Evolutionary conservation across 2,888 invertebrate species (phyloP).

Genomic region (Drosophila siamana): DNA sequence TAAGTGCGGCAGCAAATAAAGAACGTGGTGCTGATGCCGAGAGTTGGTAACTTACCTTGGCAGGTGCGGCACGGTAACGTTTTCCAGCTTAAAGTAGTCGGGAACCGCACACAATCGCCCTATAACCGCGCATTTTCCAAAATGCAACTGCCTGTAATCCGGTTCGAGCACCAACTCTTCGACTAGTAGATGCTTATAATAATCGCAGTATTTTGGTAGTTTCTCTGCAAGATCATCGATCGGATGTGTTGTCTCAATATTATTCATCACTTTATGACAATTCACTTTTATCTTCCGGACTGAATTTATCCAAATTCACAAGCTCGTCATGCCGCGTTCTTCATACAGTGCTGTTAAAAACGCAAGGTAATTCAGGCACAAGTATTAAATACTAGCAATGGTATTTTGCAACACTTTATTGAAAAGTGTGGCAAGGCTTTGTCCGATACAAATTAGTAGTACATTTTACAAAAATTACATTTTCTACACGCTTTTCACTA

Average conservation of each 20-base stretch:
- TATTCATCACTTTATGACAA: constrained; percentile 40
- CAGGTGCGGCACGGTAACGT: constrained; percentile 74
- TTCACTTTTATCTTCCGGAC: background rate
- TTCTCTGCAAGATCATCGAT: constrained; percentile 29
- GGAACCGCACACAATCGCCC: constrained; percentile 67
- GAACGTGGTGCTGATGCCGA: background rate
- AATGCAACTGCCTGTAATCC: constrained; percentile 72
- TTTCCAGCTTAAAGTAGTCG: constrained; percentile 67
- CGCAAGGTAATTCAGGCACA: background rate
- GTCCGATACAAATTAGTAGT: background rate
- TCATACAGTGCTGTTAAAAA: constrained; percentile 29
- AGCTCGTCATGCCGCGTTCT: constrained; percentile 17
- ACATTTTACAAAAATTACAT: background rate
- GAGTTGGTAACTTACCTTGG: constrained; percentile 56
- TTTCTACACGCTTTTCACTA: too few species aligned
- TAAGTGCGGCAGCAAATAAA: constrained; percentile 24
- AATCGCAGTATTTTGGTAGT: constrained; percentile 69
- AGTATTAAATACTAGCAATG: background rate
- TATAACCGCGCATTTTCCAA: constrained; percentile 81
- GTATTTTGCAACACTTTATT: constrained; percentile 1
- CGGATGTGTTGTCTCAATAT: background rate
- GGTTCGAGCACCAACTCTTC: constrained; percentile 77
- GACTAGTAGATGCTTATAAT: constrained; percentile 75
- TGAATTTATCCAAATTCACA: background rate
- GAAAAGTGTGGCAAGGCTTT: background rate